Percentiles rank a stretch among this genome's conserved stretches.
Conservation (phyloP, 2,113 vertebrate species). For the Myrmecobius fasciatus region DNA sequence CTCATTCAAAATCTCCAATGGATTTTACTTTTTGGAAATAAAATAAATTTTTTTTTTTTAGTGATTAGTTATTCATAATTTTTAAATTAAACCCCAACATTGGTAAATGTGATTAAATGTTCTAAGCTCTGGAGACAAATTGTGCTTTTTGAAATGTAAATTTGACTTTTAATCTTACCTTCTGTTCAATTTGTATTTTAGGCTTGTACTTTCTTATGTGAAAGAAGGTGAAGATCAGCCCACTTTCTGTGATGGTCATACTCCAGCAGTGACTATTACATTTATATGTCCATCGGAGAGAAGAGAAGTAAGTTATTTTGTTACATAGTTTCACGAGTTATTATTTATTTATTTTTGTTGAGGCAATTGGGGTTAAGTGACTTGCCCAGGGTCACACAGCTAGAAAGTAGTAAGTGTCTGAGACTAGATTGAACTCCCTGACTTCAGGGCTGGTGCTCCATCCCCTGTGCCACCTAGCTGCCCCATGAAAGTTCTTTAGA, state of each 20-base stretch:
- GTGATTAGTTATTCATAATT: not conserved
- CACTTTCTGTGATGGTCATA: constrained; percentile 87
- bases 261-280: constrained; percentile 91
- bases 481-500: too few species aligned
- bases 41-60: too few species aligned
- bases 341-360: too few species aligned
- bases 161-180: not conserved
- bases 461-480: too few species aligned
- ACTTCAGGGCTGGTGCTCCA: too few species aligned
- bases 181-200: constrained; percentile 61
- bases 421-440: too few species aligned
- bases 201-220: constrained; percentile 89
- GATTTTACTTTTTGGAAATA: not conserved
- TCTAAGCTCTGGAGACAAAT: not conserved
- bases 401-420: too few species aligned
- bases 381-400: too few species aligned
- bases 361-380: too few species aligned
- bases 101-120: not conserved
- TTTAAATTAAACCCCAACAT: not conserved
- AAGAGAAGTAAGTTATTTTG: constrained; percentile 84
- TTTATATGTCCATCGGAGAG: constrained; percentile 93
- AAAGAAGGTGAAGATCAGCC: constrained; percentile 72
- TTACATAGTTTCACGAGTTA: not conserved
- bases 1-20: not conserved
- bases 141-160: not conserved